phyloP scores from a whole-genome alignment of 92 coral and sea anemone species.

The Porites lobata region DNA sequence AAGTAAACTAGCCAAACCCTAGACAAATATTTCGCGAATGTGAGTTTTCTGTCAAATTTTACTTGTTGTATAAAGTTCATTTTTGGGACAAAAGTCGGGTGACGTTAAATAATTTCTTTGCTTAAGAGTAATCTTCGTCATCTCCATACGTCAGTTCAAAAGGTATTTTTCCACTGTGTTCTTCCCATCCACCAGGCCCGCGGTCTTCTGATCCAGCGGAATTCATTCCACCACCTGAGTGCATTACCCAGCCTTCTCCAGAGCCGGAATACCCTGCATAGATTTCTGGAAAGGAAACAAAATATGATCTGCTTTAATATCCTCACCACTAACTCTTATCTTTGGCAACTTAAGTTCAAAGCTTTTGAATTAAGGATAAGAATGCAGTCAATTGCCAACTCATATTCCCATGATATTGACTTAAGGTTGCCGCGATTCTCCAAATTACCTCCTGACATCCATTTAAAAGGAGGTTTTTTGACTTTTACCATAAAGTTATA shows the following conservation, averaged over 20 bases:
- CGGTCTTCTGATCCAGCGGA: neutral
- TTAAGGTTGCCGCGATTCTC: too few relatives aligned
- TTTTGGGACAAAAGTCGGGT: neutral
- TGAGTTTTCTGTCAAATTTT: too few relatives aligned
- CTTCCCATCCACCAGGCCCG: neutral
- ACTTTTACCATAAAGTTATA: too few relatives aligned
- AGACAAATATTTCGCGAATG: too few relatives aligned
- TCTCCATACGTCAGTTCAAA: neutral
- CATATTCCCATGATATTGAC: too few relatives aligned
- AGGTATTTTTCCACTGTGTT: neutral
- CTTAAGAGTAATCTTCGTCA: neutral
- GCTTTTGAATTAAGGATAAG: neutral
- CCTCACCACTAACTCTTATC: too few relatives aligned
- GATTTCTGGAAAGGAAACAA: neutral
- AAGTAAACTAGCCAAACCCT: too few relatives aligned
- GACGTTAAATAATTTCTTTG: neutral
- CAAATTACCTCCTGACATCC: too few relatives aligned
- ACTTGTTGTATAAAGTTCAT: neutral
- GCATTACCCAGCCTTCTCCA: constrained; percentile 26
- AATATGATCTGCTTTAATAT: neutral
- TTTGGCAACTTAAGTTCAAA: too few relatives aligned
- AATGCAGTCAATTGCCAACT: neutral
- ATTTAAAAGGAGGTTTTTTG: too few relatives aligned
- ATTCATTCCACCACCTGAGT: neutral
- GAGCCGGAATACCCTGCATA: constrained; percentile 34